Conservation (phyloP, 2,888 invertebrate species). For the Ernsta delagoae region DNA sequence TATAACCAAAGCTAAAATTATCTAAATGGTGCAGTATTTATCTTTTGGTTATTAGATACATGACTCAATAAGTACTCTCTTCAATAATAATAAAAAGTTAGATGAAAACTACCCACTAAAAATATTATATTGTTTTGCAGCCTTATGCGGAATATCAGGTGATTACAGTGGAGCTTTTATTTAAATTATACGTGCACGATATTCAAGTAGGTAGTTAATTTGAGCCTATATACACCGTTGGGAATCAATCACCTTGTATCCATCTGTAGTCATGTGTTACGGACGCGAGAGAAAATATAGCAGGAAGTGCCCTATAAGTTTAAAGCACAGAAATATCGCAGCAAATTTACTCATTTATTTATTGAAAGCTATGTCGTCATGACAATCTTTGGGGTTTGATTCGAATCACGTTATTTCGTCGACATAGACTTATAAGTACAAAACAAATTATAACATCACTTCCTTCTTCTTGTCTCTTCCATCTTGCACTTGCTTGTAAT, state of each 20-base stretch:
- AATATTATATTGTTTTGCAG: conserved; percentile 59
- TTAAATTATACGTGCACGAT: conserved; percentile 15
- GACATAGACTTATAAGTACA: background rate
- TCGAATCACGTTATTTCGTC: no score
- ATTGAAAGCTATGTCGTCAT: no score
- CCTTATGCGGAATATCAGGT: conserved; percentile 82
- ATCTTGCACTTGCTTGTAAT: no score
- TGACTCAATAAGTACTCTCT: background rate
- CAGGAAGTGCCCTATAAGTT: background rate
- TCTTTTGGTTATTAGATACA: no score
- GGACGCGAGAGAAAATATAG: no score
- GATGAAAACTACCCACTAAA: background rate
- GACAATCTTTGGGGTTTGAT: no score
- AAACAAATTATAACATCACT: background rate
- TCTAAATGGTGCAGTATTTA: no score
- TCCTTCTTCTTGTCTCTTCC: no score
- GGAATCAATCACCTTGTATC: background rate
- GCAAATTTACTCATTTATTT: no score
- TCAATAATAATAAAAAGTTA: no score
- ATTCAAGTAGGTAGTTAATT: background rate
- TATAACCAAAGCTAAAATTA: no score
- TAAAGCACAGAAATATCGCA: background rate
- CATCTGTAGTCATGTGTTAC: background rate
- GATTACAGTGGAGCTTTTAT: conserved; percentile 51
- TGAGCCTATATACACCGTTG: no score